Evolutionary conservation across 2,113 vertebrate genomes (phyloP).

Genomic region (Syngnathus floridae): DNA sequence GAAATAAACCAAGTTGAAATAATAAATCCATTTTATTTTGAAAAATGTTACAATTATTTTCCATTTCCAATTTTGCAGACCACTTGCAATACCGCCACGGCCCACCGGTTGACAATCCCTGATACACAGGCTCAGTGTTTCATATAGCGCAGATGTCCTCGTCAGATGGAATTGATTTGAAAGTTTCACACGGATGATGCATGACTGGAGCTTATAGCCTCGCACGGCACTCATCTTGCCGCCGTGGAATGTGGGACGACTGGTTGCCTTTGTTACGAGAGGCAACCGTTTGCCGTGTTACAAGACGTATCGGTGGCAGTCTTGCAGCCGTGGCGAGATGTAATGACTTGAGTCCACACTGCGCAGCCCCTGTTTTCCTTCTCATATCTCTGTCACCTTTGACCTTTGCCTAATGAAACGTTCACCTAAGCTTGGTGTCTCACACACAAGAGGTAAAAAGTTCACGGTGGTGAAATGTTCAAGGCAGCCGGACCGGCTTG

Average conservation of each 20-base stretch:
- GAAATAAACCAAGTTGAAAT: too few relatives aligned
- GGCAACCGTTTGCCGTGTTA: constrained; percentile 27
- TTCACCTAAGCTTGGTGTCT: constrained; percentile 18
- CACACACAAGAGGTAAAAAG: constrained; percentile 24
- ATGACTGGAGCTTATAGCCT: not conserved
- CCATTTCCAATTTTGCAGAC: too few relatives aligned
- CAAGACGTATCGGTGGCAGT: constrained; percentile 32
- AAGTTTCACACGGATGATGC: not conserved
- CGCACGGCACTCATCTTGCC: constrained; percentile 21
- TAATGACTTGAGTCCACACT: constrained; percentile 40
- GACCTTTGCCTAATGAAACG: constrained; percentile 29
- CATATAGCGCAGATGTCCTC: not conserved
- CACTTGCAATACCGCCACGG: too few relatives aligned
- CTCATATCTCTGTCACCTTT: constrained; percentile 27
- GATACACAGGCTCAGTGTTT: not conserved
- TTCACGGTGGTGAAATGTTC: constrained; percentile 26
- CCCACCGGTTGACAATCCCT: too few relatives aligned
- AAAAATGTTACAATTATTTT: too few relatives aligned
- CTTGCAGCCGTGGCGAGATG: constrained; percentile 22
- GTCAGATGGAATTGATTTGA: too few relatives aligned
- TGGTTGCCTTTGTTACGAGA: constrained; percentile 59
- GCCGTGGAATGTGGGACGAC: constrained; percentile 67
- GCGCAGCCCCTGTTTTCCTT: constrained; percentile 29
- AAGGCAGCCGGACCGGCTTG: constrained; percentile 7
- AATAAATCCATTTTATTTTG: too few relatives aligned